Base-by-base conservation (phyloP, 2,888 invertebrate genomes). In the Napeogenes inachia region DNA sequence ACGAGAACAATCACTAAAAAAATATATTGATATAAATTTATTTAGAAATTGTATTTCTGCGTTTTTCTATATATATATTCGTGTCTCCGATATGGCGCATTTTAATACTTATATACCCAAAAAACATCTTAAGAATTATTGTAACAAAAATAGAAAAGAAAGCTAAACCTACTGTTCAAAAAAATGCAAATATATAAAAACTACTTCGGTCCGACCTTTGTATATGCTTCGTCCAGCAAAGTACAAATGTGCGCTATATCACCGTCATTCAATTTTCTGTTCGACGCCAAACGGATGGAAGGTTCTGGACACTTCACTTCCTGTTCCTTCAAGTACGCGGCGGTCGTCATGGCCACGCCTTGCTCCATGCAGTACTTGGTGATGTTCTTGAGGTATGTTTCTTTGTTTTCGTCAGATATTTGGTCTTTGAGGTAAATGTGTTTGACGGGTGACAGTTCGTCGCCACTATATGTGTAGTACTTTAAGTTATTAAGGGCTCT, bases 211-310 rank as follows among this genome's bases (percentile, higher is more conserved):
- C 60, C 63, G 32, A 63, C 63, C 21, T 55, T 60, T 32, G 84
- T 84, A 66, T 88, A 89, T 0, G 90, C 91, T 60, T 89, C 84
- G 30, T 87, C 89, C 8, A 91, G 71, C 45, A 91, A 64, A 0
- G 73, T 63, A 35, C 85, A 83, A 4, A 91, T 72, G 33, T 79
- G 55, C 0, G 81, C 63, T n/a, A 97, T 93, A 68, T 94, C 94
- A 0, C 89, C 86, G 60, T 93, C 85, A 0, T 91, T 92, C 13
- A 96, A 79, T 59, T 92, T 90, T 46, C 92, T 91, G 74, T 94
- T 96, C 0, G 94, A 92, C 0, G 94, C 92, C 50, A 97, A 78
- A 55, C 96, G 91, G 55, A 97, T 92, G 65, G 95, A 95, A 1
- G 95, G 94, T 67, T 93, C 92, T 0, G 94, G 94, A 42, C 93